phyloP scores from a whole-genome alignment of 2,888 invertebrate genomes.

The Megaustenia siamemsis region DNA sequence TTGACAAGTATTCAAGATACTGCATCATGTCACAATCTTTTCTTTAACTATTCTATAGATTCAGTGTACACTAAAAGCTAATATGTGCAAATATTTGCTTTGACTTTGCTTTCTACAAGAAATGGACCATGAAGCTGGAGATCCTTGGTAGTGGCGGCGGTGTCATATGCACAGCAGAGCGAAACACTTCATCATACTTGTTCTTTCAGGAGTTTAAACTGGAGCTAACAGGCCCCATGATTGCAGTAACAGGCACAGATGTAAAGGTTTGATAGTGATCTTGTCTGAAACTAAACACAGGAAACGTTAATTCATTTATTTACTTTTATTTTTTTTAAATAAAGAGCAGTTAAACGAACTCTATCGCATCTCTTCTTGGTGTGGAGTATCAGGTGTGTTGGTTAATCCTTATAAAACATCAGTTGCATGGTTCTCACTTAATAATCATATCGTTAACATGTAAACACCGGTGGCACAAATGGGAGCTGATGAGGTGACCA shows the following conservation, averaged over 20 bases:
- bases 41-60: too few species aligned
- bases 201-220: slow-evolving; percentile 49
- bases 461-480: too few species aligned
- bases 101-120: slow-evolving; percentile 23
- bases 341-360: background rate
- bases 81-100: background rate
- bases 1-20: too few species aligned
- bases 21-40: too few species aligned
- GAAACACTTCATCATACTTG: slow-evolving; percentile 44
- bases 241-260: slow-evolving; percentile 43
- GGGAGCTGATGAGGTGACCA: too few species aligned
- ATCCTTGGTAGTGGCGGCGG: slow-evolving; percentile 42
- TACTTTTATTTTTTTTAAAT: too few species aligned
- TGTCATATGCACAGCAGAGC: slow-evolving; percentile 43
- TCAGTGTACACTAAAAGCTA: too few species aligned
- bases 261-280: slow-evolving; percentile 36
- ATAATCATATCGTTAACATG: too few species aligned
- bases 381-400: too few species aligned
- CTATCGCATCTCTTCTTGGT: too few species aligned
- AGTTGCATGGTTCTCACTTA: too few species aligned
- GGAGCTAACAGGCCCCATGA: slow-evolving; percentile 48
- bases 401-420: too few species aligned
- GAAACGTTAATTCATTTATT: background rate
- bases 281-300: background rate
- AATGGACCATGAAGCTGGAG: slow-evolving; percentile 44